Evolutionary conservation across 1,140 invertebrate species (phyloP).

Genomic region (Trachymyrmex septentrionalis): DNA sequence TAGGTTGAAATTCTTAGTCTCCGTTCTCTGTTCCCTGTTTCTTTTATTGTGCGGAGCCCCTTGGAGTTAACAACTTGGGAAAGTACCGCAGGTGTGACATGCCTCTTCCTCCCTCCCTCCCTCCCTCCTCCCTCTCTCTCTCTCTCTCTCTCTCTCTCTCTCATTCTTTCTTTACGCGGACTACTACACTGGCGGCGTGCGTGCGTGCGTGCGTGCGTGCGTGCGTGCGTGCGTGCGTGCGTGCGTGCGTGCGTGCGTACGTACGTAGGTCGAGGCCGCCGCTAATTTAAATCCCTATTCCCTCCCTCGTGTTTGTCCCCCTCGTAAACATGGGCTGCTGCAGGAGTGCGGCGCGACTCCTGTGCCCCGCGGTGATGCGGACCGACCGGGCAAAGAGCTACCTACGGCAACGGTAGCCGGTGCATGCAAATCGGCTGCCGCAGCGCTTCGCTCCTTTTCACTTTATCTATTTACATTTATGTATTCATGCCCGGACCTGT

Average conservation of each 20-base stretch:
- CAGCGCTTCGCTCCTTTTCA: conserved; percentile 43
- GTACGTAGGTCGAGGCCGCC: conserved; percentile 61
- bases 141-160: not conserved
- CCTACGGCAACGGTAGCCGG: conserved; percentile 58
- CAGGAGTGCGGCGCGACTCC: conserved; percentile 16
- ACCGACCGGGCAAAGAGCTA: conserved; percentile 48
- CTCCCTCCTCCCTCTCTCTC: no score
- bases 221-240: conserved; percentile 39
- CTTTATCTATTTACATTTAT: conserved; percentile 64
- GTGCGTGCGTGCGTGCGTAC: not conserved
- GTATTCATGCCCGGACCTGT: conserved; percentile 58
- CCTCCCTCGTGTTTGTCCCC: conserved; percentile 34
- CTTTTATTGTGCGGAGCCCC: no score
- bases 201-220: conserved; percentile 31
- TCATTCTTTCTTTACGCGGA: not conserved
- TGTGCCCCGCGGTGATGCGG: conserved; percentile 41
- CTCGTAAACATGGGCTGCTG: conserved; percentile 55
- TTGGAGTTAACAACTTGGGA: not conserved
- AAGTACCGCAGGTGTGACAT: conserved; percentile 45
- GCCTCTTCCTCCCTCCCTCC: not conserved
- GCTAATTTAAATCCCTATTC: conserved; percentile 64
- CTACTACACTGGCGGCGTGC: not conserved
- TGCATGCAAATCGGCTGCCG: conserved; percentile 60
- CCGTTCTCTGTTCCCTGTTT: no score
- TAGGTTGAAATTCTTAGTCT: no score